These are phyloP conservation scores for Micrasema minimum DNA, from an alignment of 1,140 invertebrate species.

Conservation along the genomic window DNA sequence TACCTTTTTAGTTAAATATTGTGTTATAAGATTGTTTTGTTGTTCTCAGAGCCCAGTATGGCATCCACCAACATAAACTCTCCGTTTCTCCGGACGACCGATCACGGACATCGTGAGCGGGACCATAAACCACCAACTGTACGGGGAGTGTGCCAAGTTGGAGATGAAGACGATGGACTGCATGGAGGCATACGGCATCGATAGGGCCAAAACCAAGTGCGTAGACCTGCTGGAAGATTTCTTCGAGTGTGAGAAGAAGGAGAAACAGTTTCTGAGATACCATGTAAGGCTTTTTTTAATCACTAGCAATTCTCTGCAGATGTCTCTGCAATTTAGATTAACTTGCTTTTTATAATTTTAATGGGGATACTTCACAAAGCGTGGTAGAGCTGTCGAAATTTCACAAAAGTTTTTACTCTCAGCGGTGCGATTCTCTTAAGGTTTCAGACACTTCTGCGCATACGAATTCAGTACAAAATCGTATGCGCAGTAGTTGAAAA, in stretches of 20 bases:
- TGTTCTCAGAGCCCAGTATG: too few species aligned
- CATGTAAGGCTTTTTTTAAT: constrained; percentile 56
- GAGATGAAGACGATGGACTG: constrained; percentile 78
- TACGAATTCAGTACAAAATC: too few species aligned
- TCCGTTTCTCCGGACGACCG: constrained; percentile 72
- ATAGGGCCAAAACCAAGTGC: constrained; percentile 68
- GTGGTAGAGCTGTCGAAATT: neutral
- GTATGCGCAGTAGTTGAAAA: too few species aligned
- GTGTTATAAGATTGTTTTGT: too few species aligned
- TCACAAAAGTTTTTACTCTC: too few species aligned
- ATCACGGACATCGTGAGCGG: constrained; percentile 75
- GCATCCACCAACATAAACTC: too few species aligned
- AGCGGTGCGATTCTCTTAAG: too few species aligned
- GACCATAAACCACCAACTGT: constrained; percentile 71
- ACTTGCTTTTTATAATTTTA: neutral
- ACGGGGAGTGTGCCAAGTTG: constrained; percentile 70
- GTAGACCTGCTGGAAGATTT: constrained; percentile 71
- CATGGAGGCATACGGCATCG: constrained; percentile 77
- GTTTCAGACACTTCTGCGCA: too few species aligned
- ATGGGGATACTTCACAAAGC: too few species aligned
- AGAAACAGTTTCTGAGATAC: constrained; percentile 70
- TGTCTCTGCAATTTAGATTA: neutral
- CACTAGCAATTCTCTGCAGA: neutral
- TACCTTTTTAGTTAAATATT: too few species aligned
- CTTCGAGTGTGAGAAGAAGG: constrained; percentile 71